Conservation (phyloP, 2,797 vertebrate species). For the Sebastes dallii region DNA sequence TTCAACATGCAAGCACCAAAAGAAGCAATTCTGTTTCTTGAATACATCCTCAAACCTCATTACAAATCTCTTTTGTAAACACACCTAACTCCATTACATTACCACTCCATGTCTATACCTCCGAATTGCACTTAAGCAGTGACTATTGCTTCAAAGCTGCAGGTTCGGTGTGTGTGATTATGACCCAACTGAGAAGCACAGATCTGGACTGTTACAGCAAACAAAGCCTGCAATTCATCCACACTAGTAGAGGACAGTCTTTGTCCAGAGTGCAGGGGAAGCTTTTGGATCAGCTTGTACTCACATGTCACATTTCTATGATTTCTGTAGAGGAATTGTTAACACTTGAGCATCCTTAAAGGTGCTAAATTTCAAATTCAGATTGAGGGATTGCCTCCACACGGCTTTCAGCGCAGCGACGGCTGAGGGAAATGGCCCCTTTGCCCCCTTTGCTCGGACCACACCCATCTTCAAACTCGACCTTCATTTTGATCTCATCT, state of each 20-base stretch:
- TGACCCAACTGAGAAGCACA: constrained; percentile 39
- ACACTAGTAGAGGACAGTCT: constrained; percentile 53
- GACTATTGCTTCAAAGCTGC: constrained; percentile 14
- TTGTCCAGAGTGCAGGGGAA: constrained; percentile 31
- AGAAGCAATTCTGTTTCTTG: neutral
- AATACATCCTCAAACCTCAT: neutral
- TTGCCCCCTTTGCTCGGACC: no score
- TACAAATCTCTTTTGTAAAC: neutral
- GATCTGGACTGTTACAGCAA: constrained; percentile 46
- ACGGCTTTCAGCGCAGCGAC: neutral
- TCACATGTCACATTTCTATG: constrained; percentile 2
- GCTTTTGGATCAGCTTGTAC: constrained; percentile 18
- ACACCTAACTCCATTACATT: neutral
- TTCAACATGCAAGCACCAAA: neutral
- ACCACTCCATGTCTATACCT: neutral
- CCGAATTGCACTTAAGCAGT: neutral
- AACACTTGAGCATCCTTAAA: neutral
- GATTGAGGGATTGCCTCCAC: neutral
- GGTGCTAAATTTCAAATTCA: neutral
- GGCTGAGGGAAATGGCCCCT: neutral
- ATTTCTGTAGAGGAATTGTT: neutral
- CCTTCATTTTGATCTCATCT: neutral
- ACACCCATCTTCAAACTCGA: no score
- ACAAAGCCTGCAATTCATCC: constrained; percentile 73
- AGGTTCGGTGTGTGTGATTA: constrained; percentile 12